Conservation (phyloP, 2,797 vertebrate species). For the Emys orbicularis region DNA sequence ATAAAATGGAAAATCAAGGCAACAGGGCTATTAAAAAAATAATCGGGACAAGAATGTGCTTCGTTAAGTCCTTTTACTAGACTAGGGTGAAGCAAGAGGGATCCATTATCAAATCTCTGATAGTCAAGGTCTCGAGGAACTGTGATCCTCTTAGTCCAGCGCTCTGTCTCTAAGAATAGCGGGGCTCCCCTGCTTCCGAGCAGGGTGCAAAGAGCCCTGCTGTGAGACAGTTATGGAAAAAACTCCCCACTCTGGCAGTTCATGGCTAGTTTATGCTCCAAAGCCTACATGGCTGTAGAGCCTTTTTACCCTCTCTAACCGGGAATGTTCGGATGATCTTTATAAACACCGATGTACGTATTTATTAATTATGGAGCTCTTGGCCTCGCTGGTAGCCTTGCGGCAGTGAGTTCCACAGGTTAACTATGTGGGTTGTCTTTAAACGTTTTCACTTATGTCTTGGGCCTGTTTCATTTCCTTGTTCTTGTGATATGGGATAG, state of each 20-base stretch:
- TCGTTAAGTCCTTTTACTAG: background rate
- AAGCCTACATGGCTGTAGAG: background rate
- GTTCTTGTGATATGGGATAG: background rate
- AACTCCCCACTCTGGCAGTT: background rate
- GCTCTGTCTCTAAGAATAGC: background rate
- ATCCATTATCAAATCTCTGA: background rate
- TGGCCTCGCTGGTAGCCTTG: background rate
- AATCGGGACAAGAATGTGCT: background rate
- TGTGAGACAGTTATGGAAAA: background rate
- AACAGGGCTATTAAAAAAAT: background rate
- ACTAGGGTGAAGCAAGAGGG: background rate
- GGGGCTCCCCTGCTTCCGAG: too few relatives aligned
- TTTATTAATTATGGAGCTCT: background rate
- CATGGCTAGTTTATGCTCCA: background rate
- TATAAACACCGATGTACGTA: background rate
- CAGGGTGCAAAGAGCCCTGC: background rate
- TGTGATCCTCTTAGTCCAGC: background rate
- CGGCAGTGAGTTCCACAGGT: background rate
- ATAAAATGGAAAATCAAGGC: background rate
- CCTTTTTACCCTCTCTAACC: background rate
- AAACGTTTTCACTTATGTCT: background rate
- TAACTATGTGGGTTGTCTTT: background rate
- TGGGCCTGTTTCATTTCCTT: background rate
- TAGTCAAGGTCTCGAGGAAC: background rate
- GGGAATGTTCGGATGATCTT: background rate